phyloP scores from a whole-genome alignment of 1,140 invertebrate species.

The Drosophila truncata region DNA sequence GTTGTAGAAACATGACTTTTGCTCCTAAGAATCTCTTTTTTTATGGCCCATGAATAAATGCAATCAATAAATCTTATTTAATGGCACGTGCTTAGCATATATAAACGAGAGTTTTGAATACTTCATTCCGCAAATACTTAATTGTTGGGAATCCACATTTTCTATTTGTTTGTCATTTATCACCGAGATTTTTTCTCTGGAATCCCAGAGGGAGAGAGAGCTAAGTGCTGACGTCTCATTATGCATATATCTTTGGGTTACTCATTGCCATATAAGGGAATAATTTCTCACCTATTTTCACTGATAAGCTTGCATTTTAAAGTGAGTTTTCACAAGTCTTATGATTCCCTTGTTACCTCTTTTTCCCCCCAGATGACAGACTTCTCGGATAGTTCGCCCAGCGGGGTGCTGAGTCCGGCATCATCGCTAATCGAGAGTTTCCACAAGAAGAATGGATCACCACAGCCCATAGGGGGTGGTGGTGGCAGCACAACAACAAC shows the following conservation, averaged over 20 bases:
- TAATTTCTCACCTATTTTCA: not conserved
- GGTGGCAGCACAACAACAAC: conserved; percentile 9
- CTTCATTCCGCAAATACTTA: not conserved
- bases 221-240: not conserved
- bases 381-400: conserved; percentile 83
- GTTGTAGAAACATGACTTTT: not conserved
- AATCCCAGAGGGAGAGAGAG: not conserved
- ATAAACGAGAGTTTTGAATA: conserved; percentile 2
- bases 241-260: not conserved
- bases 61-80: conserved; percentile 22
- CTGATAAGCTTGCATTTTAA: conserved; percentile 32
- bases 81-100: conserved; percentile 5
- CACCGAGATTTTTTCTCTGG: not conserved
- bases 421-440: conserved; percentile 83
- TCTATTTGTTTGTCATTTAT: conserved; percentile 11
- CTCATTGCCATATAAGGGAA: conserved; percentile 35
- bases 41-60: conserved; percentile 11
- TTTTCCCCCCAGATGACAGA: conserved; percentile 80
- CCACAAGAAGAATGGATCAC: conserved; percentile 78
- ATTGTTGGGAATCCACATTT: conserved; percentile 21
- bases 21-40: not conserved
- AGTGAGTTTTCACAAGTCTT: conserved; percentile 3
- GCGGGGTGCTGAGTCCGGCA: conserved; percentile 77
- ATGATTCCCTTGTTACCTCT: not conserved
- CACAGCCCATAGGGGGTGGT: conserved; percentile 15